A percentile compares a stretch with the other conserved stretches of the same genome.
These are phyloP conservation scores for Pseudomugil tenellus DNA, from an alignment of 2,797 vertebrate genomes.

Conservation along the genomic window DNA sequence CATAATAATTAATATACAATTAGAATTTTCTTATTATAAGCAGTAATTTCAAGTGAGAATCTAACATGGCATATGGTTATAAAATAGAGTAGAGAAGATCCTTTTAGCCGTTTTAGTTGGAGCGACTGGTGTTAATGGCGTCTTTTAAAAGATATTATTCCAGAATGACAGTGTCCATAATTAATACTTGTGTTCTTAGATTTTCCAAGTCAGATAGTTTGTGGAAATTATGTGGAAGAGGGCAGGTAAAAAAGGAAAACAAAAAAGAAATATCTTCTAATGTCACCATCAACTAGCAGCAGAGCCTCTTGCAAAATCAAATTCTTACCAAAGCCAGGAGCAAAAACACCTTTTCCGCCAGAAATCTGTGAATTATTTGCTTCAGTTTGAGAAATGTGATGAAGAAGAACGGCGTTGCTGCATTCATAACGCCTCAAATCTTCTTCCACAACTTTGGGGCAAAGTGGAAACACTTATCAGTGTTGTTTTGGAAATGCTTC, in stretches of 20 bases:
- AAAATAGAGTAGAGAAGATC: constrained; percentile 3
- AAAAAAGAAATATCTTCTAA: no score
- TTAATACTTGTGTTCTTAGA: constrained; percentile 1
- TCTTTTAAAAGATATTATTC: constrained; percentile 10
- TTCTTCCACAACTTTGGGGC: not conserved
- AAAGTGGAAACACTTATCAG: not conserved
- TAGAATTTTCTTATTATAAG: constrained; percentile 8
- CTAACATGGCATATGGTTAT: constrained; percentile 13
- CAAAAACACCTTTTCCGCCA: not conserved
- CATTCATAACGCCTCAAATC: not conserved
- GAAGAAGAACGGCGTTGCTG: not conserved
- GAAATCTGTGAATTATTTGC: not conserved
- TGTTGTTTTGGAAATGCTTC: not conserved
- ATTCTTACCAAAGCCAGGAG: not conserved
- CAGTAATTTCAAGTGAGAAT: not conserved
- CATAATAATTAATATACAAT: constrained; percentile 16
- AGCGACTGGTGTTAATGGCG: not conserved
- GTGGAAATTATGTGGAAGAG: not conserved
- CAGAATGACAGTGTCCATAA: not conserved
- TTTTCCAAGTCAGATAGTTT: not conserved
- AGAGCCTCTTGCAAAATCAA: not conserved
- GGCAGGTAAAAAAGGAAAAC: not conserved
- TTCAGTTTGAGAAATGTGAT: not conserved
- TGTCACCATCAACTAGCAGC: not conserved
- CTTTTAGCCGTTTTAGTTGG: constrained; percentile 11